Evolutionary conservation across 1,140 invertebrate genomes (phyloP).

Genomic region (Spodoptera frugiperda): DNA sequence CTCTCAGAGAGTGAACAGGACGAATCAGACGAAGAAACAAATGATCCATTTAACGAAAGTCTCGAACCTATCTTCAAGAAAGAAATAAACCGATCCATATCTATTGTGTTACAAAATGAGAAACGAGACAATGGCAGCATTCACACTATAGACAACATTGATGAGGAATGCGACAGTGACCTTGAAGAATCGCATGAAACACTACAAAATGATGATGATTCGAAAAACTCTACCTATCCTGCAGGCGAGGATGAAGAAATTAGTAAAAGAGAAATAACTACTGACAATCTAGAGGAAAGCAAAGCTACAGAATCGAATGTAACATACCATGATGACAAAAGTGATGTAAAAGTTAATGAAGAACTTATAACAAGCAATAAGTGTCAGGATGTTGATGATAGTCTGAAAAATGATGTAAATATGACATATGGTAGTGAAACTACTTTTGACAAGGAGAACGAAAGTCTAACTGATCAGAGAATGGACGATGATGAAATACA

Average conservation of each 20-base stretch:
- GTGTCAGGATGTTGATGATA: background rate
- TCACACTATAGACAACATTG: constrained; percentile 41
- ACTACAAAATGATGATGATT: background rate
- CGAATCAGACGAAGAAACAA: constrained; percentile 61
- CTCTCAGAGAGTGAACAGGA: constrained; percentile 62
- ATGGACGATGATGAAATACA: constrained; percentile 1
- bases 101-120: constrained; percentile 38
- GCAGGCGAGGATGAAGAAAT: constrained; percentile 17
- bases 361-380: background rate
- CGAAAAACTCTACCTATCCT: background rate
- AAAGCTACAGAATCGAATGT: background rate
- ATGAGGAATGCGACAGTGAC: constrained; percentile 39
- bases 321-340: constrained; percentile 12
- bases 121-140: constrained; percentile 25
- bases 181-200: constrained; percentile 10
- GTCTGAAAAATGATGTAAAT: background rate
- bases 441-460: constrained; percentile 1
- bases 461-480: background rate
- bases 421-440: background rate
- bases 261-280: background rate
- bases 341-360: background rate
- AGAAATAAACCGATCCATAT: constrained; percentile 62
- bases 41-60: constrained; percentile 67
- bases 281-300: background rate
- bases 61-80: constrained; percentile 74